Percentiles rank a stretch among this genome's conserved stretches.
These are phyloP conservation scores for Chirona hameri DNA, from an alignment of 2,888 invertebrate genomes.

Conservation along the genomic window DNA sequence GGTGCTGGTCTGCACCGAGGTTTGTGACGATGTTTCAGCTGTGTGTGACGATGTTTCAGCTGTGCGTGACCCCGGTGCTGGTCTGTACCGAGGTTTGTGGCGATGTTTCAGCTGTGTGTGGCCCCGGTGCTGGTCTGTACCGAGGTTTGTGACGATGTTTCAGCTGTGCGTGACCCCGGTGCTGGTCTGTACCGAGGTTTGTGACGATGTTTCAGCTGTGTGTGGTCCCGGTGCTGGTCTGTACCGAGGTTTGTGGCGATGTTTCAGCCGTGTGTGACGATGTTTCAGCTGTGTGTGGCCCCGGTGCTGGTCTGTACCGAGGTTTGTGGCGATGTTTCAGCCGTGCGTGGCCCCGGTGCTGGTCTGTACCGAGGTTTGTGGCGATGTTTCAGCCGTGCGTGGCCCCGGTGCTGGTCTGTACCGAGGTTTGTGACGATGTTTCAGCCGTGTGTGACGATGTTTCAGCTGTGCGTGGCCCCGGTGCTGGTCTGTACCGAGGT, in stretches of 20 bases:
- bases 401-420: constrained; percentile 79
- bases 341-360: background rate
- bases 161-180: background rate
- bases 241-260: constrained; percentile 73
- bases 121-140: background rate
- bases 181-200: background rate
- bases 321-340: background rate
- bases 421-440: too few species aligned
- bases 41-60: too few species aligned
- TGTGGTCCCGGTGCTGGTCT: constrained; percentile 77
- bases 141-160: background rate
- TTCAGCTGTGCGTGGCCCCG: too few species aligned
- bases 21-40: constrained; percentile 1
- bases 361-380: background rate
- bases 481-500: background rate
- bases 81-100: constrained; percentile 77
- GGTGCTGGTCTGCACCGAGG: too few species aligned
- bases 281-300: too few species aligned
- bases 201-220: constrained; percentile 57
- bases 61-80: constrained; percentile 78
- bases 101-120: too few species aligned
- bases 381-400: constrained; percentile 62
- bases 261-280: too few species aligned
- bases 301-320: background rate
- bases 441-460: too few species aligned